Evolutionary conservation across 2,113 vertebrate species (phyloP).

Genomic region (Calonectris borealis): DNA sequence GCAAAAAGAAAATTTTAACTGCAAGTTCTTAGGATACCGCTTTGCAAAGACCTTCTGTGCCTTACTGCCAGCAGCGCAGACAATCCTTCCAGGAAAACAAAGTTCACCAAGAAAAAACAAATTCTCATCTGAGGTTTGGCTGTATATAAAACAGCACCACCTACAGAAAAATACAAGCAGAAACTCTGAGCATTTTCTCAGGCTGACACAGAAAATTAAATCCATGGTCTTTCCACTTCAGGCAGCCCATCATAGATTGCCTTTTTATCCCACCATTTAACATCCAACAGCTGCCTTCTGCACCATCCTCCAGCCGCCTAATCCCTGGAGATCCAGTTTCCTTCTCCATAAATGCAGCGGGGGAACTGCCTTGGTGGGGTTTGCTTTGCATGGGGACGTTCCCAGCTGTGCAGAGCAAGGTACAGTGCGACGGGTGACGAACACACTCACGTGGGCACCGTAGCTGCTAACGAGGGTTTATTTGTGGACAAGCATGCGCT

Average conservation of each 20-base stretch:
- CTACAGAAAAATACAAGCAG: not conserved
- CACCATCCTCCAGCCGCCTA: not conserved
- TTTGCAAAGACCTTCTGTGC: not conserved
- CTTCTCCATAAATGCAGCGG: not conserved
- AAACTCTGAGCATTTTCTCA: not conserved
- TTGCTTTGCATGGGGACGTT: not conserved
- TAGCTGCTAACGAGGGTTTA: rapidly evolving
- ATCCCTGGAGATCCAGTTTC: not conserved
- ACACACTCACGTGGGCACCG: not conserved
- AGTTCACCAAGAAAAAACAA: not conserved
- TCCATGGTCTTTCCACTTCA: not conserved
- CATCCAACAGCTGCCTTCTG: not conserved
- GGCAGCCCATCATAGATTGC: not conserved
- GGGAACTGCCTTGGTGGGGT: not conserved
- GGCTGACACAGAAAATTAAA: not conserved
- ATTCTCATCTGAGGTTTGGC: no score
- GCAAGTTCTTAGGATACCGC: not conserved
- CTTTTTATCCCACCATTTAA: not conserved
- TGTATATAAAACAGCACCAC: no score
- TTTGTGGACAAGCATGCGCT: not conserved
- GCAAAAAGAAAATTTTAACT: no score
- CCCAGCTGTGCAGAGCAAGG: not conserved
- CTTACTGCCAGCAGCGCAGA: not conserved
- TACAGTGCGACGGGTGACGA: rapidly evolving
- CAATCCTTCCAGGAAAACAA: not conserved